Evolutionary conservation across 35 echinoderm and acorn worm genomes (phyloP).

Genomic region (Strongylocentrotus purpuratus): DNA sequence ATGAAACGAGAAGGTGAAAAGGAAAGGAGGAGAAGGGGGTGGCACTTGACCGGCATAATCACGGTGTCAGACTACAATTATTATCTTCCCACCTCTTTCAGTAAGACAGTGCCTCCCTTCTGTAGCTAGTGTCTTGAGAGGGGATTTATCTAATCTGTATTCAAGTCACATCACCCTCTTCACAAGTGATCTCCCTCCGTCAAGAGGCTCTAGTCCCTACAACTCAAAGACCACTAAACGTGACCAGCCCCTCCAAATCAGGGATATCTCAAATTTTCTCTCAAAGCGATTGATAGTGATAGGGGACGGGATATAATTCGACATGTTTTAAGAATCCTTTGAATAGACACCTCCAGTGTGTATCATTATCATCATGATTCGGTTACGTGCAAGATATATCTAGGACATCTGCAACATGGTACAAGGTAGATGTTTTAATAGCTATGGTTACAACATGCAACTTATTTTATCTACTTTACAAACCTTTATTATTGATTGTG

Average conservation of each 20-base stretch:
- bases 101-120: neutral
- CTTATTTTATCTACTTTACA: too few relatives aligned
- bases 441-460: too few relatives aligned
- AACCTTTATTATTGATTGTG: too few relatives aligned
- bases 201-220: neutral
- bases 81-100: too few relatives aligned
- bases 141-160: neutral
- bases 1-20: too few relatives aligned
- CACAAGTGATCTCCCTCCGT: neutral
- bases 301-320: neutral
- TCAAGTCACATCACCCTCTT: constrained; percentile 16
- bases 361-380: neutral
- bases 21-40: too few relatives aligned
- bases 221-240: constrained; percentile 2
- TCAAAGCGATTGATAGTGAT: neutral
- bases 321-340: neutral
- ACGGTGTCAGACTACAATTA: too few relatives aligned
- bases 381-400: neutral
- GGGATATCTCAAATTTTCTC: neutral
- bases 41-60: too few relatives aligned
- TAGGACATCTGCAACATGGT: neutral
- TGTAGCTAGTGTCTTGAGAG: neutral
- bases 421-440: neutral
- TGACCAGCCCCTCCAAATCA: neutral
- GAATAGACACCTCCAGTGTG: neutral